Evolutionary conservation across 2,797 vertebrate species (phyloP), one percentile per base, ranked within the genome.

Genomic region (Pangasius larnaudii): DNA sequence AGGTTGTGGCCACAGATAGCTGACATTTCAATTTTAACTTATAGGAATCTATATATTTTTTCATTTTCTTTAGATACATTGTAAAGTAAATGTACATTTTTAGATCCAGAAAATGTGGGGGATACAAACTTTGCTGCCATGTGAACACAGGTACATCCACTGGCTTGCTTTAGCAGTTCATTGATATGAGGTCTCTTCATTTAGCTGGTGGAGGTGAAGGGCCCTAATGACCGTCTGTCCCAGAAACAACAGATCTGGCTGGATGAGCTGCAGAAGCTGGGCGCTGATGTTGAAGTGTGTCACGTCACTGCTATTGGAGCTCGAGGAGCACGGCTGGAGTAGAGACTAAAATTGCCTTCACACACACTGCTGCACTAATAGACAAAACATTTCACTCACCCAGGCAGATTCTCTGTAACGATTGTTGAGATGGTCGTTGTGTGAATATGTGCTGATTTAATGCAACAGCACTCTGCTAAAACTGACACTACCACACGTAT

Each of bases 191-290:
- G 16, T 88, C 18, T 89, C 30, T 85, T 78, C 6, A 79, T 85
- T 8, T 85, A 99, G 99, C 91, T 99, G 93, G 98, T 99, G 91
- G 99, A 99, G 90, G 99, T 99, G 87, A 99, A 99, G 91, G 98
- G 99, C 2, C 99, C 99, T 77, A 97, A 84, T 0, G 99, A 99
- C 77, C 96, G 98, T 1, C 95, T 99, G 82, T 99, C 99, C 0
- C 97, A 95, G 89, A 99, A 99, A 93, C 99, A 99, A 91, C 97
- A 96, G 90, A 92, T 99, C 91, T 99, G 99, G 99, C 91, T 99
- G 95, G 97, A 97, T 0, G 97, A 98, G 86, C 96, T 99, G 88
- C 95, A 95, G 90, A 91, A 94, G 90, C 91, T 99, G 89, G 98
- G 98, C 0, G 98, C 98, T 0, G 91, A 95, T 0, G 98, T 99